Percentiles rank a stretch among this genome's conserved stretches.
Evolutionary conservation across 2,888 invertebrate genomes (phyloP).

Genomic region (Phaedon cochleariae): DNA sequence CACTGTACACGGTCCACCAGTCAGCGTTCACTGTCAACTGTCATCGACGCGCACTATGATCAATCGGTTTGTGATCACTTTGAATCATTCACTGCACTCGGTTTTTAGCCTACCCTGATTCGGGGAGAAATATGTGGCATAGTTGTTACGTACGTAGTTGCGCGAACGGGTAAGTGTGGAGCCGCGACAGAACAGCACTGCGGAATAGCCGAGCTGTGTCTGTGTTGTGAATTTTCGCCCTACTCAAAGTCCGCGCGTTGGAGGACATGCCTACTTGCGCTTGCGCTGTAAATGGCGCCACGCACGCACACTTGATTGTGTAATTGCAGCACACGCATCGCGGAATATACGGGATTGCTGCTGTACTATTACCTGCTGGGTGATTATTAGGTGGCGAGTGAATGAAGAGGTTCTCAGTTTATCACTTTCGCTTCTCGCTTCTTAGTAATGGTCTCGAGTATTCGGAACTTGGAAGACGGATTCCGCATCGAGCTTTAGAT

Average conservation of each 20-base stretch:
- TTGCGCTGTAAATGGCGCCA: slow-evolving; percentile 57
- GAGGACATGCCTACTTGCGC: slow-evolving; percentile 58
- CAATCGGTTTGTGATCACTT: not conserved
- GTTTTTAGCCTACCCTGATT: no score
- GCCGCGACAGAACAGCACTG: slow-evolving; percentile 22
- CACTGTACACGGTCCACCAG: no score
- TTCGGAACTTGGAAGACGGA: no score
- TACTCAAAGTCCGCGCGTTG: slow-evolving; percentile 38
- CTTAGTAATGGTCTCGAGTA: no score
- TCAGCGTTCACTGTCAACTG: slow-evolving; percentile 36
- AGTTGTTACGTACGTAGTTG: no score
- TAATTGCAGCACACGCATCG: slow-evolving; percentile 58
- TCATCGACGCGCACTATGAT: slow-evolving; percentile 10
- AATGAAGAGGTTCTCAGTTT: no score
- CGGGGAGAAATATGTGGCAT: no score
- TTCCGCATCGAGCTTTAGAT: no score
- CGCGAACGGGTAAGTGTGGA: no score
- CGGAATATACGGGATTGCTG: slow-evolving; percentile 50
- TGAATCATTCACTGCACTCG: slow-evolving; percentile 13
- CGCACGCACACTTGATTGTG: slow-evolving; percentile 59
- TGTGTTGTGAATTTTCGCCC: slow-evolving; percentile 27
- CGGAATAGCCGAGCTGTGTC: slow-evolving; percentile 30
- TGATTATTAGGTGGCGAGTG: not conserved
- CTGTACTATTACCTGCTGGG: slow-evolving; percentile 39
- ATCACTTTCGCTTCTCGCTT: no score